Conservation (phyloP, 2,888 invertebrate genomes). For the Campoplex capitator region DNA sequence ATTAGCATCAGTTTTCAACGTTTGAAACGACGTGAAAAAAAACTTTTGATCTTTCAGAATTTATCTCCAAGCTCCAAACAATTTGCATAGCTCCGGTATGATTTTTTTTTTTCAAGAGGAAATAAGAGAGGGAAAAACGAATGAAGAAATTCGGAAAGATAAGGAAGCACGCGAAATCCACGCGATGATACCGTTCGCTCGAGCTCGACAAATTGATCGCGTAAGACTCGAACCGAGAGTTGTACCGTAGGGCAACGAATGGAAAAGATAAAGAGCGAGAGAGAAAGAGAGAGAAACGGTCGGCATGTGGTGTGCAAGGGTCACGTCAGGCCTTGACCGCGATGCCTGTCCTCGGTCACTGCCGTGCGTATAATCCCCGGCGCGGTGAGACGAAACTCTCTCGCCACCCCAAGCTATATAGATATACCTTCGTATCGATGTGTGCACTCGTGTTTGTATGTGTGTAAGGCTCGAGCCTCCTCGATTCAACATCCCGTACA, state of each 20-base stretch:
- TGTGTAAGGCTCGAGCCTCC: slow-evolving; percentile 12
- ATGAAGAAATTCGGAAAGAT: slow-evolving; percentile 40
- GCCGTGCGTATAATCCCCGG: slow-evolving; percentile 66
- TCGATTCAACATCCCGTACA: slow-evolving; percentile 34
- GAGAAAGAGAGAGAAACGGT: slow-evolving; percentile 63
- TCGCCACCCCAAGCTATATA: slow-evolving; percentile 44
- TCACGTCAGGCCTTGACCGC: slow-evolving; percentile 71
- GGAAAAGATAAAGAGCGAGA: slow-evolving; percentile 35
- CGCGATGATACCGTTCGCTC: slow-evolving; percentile 21
- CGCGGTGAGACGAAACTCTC: slow-evolving; percentile 68
- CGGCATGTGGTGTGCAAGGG: slow-evolving; percentile 67
- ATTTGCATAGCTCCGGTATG: too few species aligned
- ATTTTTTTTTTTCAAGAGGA: too few species aligned
- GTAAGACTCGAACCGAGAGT: slow-evolving; percentile 22
- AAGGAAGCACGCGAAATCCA: not conserved
- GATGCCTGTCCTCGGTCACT: slow-evolving; percentile 70
- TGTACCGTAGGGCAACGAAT: slow-evolving; percentile 38
- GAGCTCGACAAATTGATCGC: slow-evolving; percentile 56
- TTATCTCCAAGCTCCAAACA: not conserved
- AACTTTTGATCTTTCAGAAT: not conserved
- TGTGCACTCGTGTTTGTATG: not conserved
- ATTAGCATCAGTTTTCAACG: slow-evolving; percentile 9
- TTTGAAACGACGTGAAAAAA: too few species aligned
- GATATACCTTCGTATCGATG: not conserved
- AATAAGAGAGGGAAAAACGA: not conserved